phyloP scores from a whole-genome alignment of 2,797 vertebrate species.

The Hoplostethus mediterraneus region DNA sequence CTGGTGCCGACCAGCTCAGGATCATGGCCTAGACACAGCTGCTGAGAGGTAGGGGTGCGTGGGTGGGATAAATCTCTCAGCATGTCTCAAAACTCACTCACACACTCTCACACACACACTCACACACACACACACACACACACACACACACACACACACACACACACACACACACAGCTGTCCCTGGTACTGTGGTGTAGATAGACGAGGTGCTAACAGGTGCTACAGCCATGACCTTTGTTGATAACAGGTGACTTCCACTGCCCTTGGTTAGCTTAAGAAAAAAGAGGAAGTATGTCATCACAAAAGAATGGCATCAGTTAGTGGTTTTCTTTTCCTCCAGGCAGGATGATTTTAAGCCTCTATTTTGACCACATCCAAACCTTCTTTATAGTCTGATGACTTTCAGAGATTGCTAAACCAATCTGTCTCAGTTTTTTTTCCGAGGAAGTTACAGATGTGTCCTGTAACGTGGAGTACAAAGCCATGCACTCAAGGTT shows the following conservation, averaged over 20 bases:
- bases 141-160: constrained; percentile 51
- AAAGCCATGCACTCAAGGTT: constrained; percentile 80
- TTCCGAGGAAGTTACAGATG: constrained; percentile 65
- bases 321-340: constrained; percentile 47
- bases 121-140: constrained; percentile 6
- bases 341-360: constrained; percentile 68
- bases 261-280: constrained; percentile 78
- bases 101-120: constrained; percentile 40
- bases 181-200: constrained; percentile 80
- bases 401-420: constrained; percentile 73
- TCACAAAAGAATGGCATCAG: constrained; percentile 73
- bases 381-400: constrained; percentile 71
- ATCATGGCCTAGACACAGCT: constrained; percentile 78
- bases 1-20: constrained; percentile 74
- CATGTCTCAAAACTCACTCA: constrained; percentile 54
- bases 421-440: constrained; percentile 46
- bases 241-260: constrained; percentile 84
- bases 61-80: constrained; percentile 83
- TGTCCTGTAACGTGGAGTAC: constrained; percentile 45
- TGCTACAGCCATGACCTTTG: constrained; percentile 80
- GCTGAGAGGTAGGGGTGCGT: constrained; percentile 82
- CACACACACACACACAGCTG: constrained; percentile 80
- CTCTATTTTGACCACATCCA: constrained; percentile 80
- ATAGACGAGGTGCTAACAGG: constrained; percentile 86
- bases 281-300: constrained; percentile 78